A percentile compares a stretch with the other conserved stretches of the same genome.
Conservation (phyloP, 2,797 vertebrate genomes). For the Enteromius anoplus region DNA sequence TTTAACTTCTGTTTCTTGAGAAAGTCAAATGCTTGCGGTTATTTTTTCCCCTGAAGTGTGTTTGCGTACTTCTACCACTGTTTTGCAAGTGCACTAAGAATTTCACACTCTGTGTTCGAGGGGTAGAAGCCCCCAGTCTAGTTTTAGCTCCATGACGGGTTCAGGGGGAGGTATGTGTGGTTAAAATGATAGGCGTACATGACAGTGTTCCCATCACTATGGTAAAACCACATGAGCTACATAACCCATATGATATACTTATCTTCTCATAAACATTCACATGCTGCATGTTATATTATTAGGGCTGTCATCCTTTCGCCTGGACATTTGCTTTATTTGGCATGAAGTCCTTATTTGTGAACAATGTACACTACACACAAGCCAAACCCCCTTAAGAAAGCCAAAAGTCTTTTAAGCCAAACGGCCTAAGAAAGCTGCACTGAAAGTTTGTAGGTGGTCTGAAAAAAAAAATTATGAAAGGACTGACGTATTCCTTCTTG, state of each 20-base stretch:
- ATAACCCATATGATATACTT: slow-evolving; percentile 7
- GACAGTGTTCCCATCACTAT: slow-evolving; percentile 12
- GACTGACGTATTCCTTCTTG: background rate
- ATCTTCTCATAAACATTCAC: slow-evolving; percentile 22
- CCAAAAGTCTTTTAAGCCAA: too few species aligned
- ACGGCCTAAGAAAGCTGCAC: background rate
- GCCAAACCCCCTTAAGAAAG: background rate
- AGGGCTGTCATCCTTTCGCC: background rate
- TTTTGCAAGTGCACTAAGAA: slow-evolving; percentile 36
- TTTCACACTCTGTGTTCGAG: slow-evolving; percentile 11
- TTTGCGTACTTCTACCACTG: background rate
- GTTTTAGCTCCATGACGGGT: slow-evolving; percentile 1
- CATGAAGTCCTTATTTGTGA: background rate
- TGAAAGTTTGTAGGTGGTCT: background rate
- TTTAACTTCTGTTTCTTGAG: background rate
- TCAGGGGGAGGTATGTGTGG: background rate
- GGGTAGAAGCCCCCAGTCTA: background rate
- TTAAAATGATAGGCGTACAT: background rate
- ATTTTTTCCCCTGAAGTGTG: background rate
- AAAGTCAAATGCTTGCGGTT: slow-evolving; percentile 10
- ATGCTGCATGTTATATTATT: background rate
- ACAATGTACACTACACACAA: background rate
- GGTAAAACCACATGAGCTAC: slow-evolving; percentile 29
- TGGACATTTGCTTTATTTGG: background rate
- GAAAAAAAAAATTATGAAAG: background rate